A percentile compares a stretch with the other conserved stretches of the same genome.
These are phyloP conservation scores for Oreochromis tanganicae DNA, from an alignment of 2,113 vertebrate species.

Conservation along the genomic window DNA sequence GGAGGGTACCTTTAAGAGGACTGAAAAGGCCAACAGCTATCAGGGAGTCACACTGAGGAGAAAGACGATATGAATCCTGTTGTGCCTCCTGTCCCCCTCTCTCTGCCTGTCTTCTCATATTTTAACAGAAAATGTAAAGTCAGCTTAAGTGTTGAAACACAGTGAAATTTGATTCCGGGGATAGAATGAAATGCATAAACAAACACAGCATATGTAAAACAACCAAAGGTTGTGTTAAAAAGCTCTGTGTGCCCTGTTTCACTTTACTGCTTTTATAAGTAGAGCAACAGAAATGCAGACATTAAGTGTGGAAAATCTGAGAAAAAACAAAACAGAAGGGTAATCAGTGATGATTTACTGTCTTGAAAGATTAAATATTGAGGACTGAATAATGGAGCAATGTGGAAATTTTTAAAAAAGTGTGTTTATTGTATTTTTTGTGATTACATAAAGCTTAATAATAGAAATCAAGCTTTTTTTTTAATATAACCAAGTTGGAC, in stretches of 20 bases:
- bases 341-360: not conserved
- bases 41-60: slow-evolving; percentile 25
- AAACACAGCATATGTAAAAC: not conserved
- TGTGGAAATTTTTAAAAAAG: rapidly evolving
- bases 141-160: not conserved
- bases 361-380: not conserved
- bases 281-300: not conserved
- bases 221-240: not conserved
- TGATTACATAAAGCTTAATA: not conserved
- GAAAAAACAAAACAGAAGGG: not conserved
- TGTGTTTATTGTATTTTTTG: not conserved
- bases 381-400: not conserved
- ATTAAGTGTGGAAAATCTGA: not conserved
- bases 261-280: not conserved
- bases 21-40: slow-evolving; percentile 35
- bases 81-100: not conserved
- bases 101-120: not conserved
- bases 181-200: not conserved
- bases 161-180: not conserved
- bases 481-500: not conserved
- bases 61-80: slow-evolving; percentile 37
- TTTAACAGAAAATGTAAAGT: not conserved
- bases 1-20: slow-evolving; percentile 12
- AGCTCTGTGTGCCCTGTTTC: not conserved
- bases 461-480: not conserved